Evolutionary conservation across 2,797 vertebrate genomes (phyloP), one percentile per base, ranked within the genome.

Genomic region (Premnoplex brunnescens): DNA sequence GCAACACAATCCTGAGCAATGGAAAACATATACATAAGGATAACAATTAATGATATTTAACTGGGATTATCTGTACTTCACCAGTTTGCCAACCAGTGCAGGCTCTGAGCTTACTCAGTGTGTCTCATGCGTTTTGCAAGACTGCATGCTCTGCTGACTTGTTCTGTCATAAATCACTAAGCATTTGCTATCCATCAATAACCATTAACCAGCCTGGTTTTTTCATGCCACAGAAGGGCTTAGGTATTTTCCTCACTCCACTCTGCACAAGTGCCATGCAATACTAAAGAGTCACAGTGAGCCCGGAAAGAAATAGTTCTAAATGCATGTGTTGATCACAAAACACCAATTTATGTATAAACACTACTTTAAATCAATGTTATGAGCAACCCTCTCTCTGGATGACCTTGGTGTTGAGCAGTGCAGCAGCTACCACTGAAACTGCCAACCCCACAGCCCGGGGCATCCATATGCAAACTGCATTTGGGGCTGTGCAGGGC

Each of bases 61-160:
- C 77, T 74, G 52, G 69, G 85, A 94, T 95, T 96, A 94, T 63
- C 76, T 94, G 91, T 86, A 86, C 92, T 95, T 71, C 63, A 85
- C 49, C 84, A 83, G 60, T 17, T 78, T 74, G 63, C 92, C 80
- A 91, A 34, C 17, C 64, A 67, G 48, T 0, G 24, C 63, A 80
- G 49, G 22, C 89, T 79, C 48, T 7, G 13, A 68, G 76, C 58
- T 92, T 56, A 88, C 85, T 90, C 79, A 93, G 4, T 20, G 55
- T 73, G 82, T 69, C 82, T 67, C 55, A 6, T 15, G 7, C 59
- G 75, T 86, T 91, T 85, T 93, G 86, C 72, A 91, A 96, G 95
- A 75, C 88, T 95, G 60, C 91, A 88, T 0, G 67, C 92, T 95
- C 91, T 62, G 92, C 89, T 94, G 89, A 90, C 63, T 89, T 67